Conservation (phyloP, 2,888 invertebrate species). For the Drosophila heteroneura region DNA sequence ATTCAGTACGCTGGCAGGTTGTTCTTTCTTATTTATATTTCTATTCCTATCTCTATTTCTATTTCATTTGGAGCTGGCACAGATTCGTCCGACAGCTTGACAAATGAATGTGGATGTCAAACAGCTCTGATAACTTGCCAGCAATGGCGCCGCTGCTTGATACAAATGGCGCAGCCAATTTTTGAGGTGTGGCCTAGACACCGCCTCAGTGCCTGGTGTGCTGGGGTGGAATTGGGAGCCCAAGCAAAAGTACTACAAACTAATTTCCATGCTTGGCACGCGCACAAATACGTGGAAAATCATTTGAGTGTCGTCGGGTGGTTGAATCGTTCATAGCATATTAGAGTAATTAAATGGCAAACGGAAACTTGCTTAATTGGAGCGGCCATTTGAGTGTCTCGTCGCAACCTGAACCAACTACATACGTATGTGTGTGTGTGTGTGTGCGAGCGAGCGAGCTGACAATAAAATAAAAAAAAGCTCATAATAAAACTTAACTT, state of each 20-base stretch:
- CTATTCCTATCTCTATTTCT: constrained; percentile 8
- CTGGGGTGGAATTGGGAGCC: constrained; percentile 7
- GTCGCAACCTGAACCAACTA: constrained; percentile 4
- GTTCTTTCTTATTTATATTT: constrained; percentile 2
- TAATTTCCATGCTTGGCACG: constrained; percentile 79
- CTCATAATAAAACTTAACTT: constrained; percentile 78
- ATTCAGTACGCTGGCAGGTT: constrained; percentile 40
- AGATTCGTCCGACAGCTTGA: constrained; percentile 74
- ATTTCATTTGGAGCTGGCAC: constrained; percentile 59
- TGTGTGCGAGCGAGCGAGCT: constrained; percentile 36
- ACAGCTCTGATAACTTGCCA: constrained; percentile 78
- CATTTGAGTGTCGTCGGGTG: constrained; percentile 43
- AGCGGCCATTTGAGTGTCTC: constrained; percentile 46
- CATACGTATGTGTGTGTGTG: constrained; percentile 1
- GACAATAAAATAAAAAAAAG: constrained; percentile 76
- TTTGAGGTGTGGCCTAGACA: constrained; percentile 68
- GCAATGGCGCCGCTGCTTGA: constrained; percentile 70
- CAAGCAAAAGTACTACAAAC: constrained; percentile 57
- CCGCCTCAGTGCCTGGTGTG: constrained; percentile 8
- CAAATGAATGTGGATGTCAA: constrained; percentile 82
- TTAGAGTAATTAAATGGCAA: constrained; percentile 84
- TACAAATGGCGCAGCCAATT: constrained; percentile 73
- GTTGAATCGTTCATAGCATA: constrained; percentile 58
- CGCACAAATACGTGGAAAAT: constrained; percentile 66
- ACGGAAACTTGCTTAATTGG: constrained; percentile 79